Evolutionary conservation across 2,888 invertebrate genomes (phyloP).

Genomic region (Epinotia demarniana): DNA sequence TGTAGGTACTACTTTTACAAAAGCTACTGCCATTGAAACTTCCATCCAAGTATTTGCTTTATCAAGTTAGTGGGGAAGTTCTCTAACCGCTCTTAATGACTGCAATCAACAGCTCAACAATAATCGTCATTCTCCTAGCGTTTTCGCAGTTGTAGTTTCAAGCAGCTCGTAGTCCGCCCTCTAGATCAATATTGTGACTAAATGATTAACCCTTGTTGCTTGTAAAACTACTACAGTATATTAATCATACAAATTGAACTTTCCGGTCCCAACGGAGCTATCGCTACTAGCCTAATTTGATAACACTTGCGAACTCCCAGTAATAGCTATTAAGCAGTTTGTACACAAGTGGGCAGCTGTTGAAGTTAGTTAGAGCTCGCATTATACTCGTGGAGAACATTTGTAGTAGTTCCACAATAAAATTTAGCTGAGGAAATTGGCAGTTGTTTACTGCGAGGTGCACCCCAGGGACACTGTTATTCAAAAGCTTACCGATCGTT

Average conservation of each 20-base stretch:
- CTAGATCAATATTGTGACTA: background rate
- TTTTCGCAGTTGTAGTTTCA: too few species aligned
- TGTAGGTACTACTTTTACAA: too few species aligned
- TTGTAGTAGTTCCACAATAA: slow-evolving; percentile 6
- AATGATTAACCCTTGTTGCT: background rate
- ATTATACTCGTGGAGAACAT: slow-evolving; percentile 3
- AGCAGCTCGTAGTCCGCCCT: too few species aligned
- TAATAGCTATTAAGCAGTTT: slow-evolving; percentile 40
- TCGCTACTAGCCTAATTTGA: slow-evolving; percentile 32
- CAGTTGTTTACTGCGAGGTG: background rate
- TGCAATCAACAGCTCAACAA: too few species aligned
- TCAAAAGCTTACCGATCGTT: background rate
- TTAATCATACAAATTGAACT: background rate
- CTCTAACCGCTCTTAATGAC: too few species aligned
- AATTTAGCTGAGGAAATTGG: background rate
- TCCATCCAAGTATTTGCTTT: too few species aligned
- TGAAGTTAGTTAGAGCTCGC: slow-evolving; percentile 29
- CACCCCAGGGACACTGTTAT: background rate
- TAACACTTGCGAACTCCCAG: slow-evolving; percentile 35
- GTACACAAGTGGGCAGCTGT: slow-evolving; percentile 36
- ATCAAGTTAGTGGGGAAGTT: too few species aligned
- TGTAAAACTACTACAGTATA: background rate
- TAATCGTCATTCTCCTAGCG: too few species aligned
- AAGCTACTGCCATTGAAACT: too few species aligned
- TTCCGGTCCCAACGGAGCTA: slow-evolving; percentile 23